A percentile compares a stretch with the other conserved stretches of the same genome.
phyloP scores from a whole-genome alignment of 1,140 invertebrate genomes.

The Heterodera schachtii region DNA sequence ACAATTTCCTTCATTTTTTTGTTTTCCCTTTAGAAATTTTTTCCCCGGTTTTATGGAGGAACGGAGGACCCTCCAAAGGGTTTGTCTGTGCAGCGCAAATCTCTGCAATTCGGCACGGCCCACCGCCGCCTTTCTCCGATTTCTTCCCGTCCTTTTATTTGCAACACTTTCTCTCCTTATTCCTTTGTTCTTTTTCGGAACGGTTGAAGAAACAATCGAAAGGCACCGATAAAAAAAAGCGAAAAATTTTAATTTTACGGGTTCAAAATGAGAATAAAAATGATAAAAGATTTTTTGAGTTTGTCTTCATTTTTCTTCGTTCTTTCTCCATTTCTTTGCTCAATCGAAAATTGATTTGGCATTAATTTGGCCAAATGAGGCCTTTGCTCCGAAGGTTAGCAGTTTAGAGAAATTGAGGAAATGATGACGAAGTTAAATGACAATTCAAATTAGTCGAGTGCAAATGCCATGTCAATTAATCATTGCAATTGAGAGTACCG shows the following conservation, averaged over 20 bases:
- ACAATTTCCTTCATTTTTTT: neutral
- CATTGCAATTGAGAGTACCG: neutral
- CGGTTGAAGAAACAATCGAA: neutral
- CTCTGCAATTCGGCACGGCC: conserved; percentile 22
- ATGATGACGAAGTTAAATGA: no score
- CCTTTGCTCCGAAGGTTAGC: neutral
- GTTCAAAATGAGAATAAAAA: neutral
- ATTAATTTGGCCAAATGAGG: neutral
- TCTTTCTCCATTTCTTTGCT: no score
- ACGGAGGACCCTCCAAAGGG: conserved; percentile 30
- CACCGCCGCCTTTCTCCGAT: neutral
- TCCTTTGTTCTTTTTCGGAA: neutral
- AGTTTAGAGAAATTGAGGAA: neutral
- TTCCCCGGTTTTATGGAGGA: conserved; percentile 35
- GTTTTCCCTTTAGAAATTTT: conserved; percentile 22
- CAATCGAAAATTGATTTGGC: neutral
- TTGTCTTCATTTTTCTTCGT: no score
- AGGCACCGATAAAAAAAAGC: neutral
- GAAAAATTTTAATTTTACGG: neutral
- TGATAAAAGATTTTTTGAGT: neutral
- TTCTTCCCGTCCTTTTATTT: neutral
- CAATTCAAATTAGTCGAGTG: neutral
- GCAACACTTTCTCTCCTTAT: neutral
- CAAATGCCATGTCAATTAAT: neutral
- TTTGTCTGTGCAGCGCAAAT: conserved; percentile 30